Evolutionary conservation across 2,797 vertebrate species (phyloP).

Genomic region (Etheostoma nigrum): DNA sequence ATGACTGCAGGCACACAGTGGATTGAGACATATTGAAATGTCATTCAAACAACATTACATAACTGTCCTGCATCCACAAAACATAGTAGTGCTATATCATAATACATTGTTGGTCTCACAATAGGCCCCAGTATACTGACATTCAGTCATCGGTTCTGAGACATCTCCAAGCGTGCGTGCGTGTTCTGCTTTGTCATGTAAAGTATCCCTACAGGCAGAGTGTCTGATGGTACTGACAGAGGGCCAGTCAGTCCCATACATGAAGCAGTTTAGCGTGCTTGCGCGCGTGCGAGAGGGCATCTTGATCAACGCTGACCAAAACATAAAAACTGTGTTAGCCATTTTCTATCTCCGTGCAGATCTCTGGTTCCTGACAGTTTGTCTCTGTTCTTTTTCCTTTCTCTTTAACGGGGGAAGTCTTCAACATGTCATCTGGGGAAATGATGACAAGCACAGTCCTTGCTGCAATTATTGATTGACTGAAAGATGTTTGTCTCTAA

Average conservation of each 20-base stretch:
- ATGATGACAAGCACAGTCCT: background rate
- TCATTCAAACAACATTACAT: slow-evolving; percentile 11
- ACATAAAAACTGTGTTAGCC: background rate
- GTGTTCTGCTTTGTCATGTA: slow-evolving; percentile 34
- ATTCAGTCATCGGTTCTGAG: background rate
- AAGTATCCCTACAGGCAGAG: slow-evolving; percentile 23
- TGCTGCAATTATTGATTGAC: background rate
- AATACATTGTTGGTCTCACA: slow-evolving; percentile 16
- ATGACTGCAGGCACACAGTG: slow-evolving; percentile 2
- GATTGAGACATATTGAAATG: slow-evolving; percentile 23
- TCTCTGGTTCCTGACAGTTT: background rate
- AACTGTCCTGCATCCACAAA: slow-evolving; percentile 8
- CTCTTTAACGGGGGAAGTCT: background rate
- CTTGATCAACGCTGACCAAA: background rate
- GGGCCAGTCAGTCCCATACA: slow-evolving; percentile 13
- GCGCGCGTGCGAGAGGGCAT: background rate
- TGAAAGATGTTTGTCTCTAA: background rate
- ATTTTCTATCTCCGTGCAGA: background rate
- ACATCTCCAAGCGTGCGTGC: background rate
- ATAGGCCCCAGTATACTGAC: background rate
- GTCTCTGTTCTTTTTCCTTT: background rate
- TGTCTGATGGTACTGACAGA: slow-evolving; percentile 29
- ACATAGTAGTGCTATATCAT: too few relatives aligned
- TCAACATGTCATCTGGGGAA: background rate
- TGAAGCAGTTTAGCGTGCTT: slow-evolving; percentile 2